phyloP scores from a whole-genome alignment of 2,797 vertebrate genomes.

The Chanos chanos region DNA sequence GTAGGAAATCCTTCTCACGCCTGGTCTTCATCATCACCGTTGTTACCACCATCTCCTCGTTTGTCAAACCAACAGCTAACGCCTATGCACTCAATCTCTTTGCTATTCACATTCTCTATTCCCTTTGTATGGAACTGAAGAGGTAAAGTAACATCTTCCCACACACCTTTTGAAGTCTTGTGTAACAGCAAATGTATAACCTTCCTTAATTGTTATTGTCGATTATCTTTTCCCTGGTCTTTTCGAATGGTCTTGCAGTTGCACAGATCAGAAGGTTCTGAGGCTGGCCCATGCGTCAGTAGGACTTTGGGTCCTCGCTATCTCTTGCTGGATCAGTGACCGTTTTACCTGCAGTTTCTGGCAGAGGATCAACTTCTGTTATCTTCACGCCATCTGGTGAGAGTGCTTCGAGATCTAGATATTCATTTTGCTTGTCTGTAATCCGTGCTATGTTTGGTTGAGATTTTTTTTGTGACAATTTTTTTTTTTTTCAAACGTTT shows the following conservation, averaged over 20 bases:
- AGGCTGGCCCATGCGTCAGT: conserved; percentile 65
- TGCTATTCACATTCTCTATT: conserved; percentile 80
- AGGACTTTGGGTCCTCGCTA: conserved; percentile 79
- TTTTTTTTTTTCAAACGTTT: no score
- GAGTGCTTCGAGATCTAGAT: conserved; percentile 11
- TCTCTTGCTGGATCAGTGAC: conserved; percentile 90
- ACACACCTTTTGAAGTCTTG: neutral
- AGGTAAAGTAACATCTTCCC: conserved; percentile 60
- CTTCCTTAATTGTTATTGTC: no score
- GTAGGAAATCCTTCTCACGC: conserved; percentile 74
- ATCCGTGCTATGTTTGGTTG: no score
- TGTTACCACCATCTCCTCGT: conserved; percentile 75
- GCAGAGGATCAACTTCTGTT: conserved; percentile 84
- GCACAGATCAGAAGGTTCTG: conserved; percentile 66
- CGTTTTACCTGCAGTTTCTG: conserved; percentile 85
- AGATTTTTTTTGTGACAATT: no score
- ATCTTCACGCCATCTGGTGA: conserved; percentile 93
- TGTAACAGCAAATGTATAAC: no score
- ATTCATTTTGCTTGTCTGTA: neutral
- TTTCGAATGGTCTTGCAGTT: conserved; percentile 62
- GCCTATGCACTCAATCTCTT: conserved; percentile 87
- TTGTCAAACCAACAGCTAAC: conserved; percentile 82
- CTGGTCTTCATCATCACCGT: conserved; percentile 64
- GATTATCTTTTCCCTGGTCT: no score
- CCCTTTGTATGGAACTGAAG: conserved; percentile 70